Evolutionary conservation across 2,797 vertebrate species (phyloP), one percentile per base, ranked within the genome.

Genomic region (Synaphobranchus kaupii): DNA sequence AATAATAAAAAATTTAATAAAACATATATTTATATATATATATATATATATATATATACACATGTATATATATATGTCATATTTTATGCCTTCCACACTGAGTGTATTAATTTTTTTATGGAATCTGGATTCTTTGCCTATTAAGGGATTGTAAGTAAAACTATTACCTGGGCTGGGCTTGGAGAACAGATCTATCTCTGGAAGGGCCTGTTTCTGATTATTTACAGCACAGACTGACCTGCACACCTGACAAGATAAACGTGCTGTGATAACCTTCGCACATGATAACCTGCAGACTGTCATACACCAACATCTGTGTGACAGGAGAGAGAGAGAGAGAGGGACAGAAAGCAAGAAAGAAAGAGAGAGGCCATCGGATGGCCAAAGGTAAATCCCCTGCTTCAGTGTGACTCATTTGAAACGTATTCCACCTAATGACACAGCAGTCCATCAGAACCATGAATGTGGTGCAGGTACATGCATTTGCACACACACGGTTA

Each of bases 211-310:
- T 20, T 78, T 47, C 13, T 6, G 73, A 47, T 17, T 15, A 44
- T 44, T 78, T 20, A 44, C 20, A 39, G 39, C 73, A 44, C 39
- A 47, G 73, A 22, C 73, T 47, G 84, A 68, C 89, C 54, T 88
- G 86, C 86, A 84, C 87, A 91, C 90, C 90, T 93, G 93, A 92
- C 88, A 88, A 94, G 92, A 93, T 94, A 94, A 94, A 88, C 86
- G 39, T 52, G 63, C 84, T 54, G 86, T 90, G 91, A 91, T 90
- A 89, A 87, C 86, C 87, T 56, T 28, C 56, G 80, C 20, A 44
- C 39, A 15, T 44, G 39, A 78, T 78, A 78, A 17, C 56, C 48
- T 25, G n/a, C 54, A 54, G 47, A 50, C 31, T 81, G 34, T 81
- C 76, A n/a, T 2, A 68, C 7, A 76, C 5, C 71, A 15, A 73